Evolutionary conservation across 2,113 vertebrate genomes (phyloP), one percentile per base, ranked within the genome.

Genomic region (Austrofundulus limnaeus): DNA sequence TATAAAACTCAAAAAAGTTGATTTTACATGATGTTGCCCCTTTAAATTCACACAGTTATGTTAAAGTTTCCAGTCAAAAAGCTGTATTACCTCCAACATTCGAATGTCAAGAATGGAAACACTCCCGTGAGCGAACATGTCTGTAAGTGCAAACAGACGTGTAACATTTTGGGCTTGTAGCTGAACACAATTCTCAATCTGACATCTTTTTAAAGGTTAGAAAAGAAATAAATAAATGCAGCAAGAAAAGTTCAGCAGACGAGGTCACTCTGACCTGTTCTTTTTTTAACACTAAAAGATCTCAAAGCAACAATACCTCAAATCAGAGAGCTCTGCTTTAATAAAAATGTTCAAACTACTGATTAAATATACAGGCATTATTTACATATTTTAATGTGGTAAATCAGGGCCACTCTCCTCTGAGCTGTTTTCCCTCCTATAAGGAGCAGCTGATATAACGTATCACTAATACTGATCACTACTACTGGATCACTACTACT

Each of bases 401-500:
- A 28, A n/a, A 61, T 38, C n/a, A 46, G 17, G 21, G 19, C 24
- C 31, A 37, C 34, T 24, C 42, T 21, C 16, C 20, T 56, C 16
- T 6, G 16, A 52, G 1, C 4, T 52, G n/a, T n/a, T 28, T 24
- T 8, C 2, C 3, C 1, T 2, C 19, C 13, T 56, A 24, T 48
- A 12, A 3, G 9, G 0, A 60, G 61, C 52, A 63, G 52, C 45
- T 21, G 48, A 61, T n/a, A 1, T n/a, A 13, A 28, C 28, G 2
- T 41, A 58, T 23, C 41, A 64, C 51, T 47, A 51, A 23, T 17
- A 41, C 28, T 41, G 69, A 66, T 64, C 49, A 50, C 71, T 46
- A 54, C 66, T 51, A 56, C 49, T 70, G 21, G 69, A 66, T 64
- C 49, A 50, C 71, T 46, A 54, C 66, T 51, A 56, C 49, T 70